phyloP scores from a whole-genome alignment of 2,888 invertebrate genomes.

The Schizotus pectinicornis region DNA sequence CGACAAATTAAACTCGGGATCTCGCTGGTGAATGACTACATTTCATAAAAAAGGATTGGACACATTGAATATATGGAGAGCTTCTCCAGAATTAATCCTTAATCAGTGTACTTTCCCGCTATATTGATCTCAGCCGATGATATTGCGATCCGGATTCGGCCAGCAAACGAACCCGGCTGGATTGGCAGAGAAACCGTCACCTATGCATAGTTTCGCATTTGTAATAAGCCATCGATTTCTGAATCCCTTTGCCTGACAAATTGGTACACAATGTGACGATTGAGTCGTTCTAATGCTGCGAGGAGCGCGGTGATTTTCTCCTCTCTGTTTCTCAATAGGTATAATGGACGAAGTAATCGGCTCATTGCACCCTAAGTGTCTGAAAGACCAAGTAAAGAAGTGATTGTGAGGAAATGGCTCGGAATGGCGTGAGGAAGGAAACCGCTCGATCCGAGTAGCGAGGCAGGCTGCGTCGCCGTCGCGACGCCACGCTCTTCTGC shows the following conservation, averaged over 20 bases:
- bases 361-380: slow-evolving; percentile 53
- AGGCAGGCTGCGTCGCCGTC: slow-evolving; percentile 30
- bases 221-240: background rate
- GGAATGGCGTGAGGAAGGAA: slow-evolving; percentile 56
- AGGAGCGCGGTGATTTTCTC: slow-evolving; percentile 38
- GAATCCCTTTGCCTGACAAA: slow-evolving; percentile 36
- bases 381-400: slow-evolving; percentile 53
- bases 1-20: slow-evolving; percentile 53
- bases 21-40: slow-evolving; percentile 35
- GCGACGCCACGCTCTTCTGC: slow-evolving; percentile 19
- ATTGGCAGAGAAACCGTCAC: too few relatives aligned
- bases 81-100: slow-evolving; percentile 38
- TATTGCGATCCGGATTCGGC: slow-evolving; percentile 4
- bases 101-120: slow-evolving; percentile 32
- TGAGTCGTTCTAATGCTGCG: slow-evolving; percentile 37
- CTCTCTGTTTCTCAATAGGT: slow-evolving; percentile 44
- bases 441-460: slow-evolving; percentile 44
- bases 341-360: slow-evolving; percentile 49
- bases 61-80: slow-evolving; percentile 44
- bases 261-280: slow-evolving; percentile 39
- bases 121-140: slow-evolving; percentile 19
- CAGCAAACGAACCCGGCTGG: background rate
- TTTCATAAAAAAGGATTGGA: slow-evolving; percentile 55
- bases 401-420: slow-evolving; percentile 57
- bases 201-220: too few relatives aligned